phyloP scores from a whole-genome alignment of 1,140 invertebrate species.

The Sogatella furcifera region DNA sequence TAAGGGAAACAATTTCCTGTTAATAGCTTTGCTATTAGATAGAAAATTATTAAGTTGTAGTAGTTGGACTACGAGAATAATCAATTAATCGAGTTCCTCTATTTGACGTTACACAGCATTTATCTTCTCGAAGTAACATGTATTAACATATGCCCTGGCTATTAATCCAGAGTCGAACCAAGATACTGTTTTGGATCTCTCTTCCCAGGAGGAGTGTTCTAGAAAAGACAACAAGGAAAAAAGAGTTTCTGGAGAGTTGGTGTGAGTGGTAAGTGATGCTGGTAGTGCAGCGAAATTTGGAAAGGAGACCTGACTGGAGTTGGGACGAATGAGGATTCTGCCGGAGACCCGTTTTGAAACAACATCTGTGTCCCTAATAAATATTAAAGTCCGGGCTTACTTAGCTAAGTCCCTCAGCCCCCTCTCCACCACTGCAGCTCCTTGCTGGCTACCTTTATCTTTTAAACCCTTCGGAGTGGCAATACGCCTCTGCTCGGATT shows the following conservation, averaged over 20 bases:
- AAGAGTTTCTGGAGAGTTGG: neutral
- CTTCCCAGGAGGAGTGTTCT: too few species aligned
- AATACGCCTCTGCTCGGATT: constrained; percentile 2
- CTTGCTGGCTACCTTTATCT: neutral
- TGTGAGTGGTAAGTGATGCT: neutral
- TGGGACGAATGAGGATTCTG: too few species aligned
- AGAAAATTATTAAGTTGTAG: too few species aligned
- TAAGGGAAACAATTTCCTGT: too few species aligned
- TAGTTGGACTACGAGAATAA: too few species aligned
- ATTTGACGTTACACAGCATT: too few species aligned
- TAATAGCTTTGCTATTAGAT: too few species aligned
- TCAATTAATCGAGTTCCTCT: too few species aligned
- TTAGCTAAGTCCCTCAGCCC: neutral
- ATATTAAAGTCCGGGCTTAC: constrained; percentile 4
- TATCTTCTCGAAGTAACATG: too few species aligned
- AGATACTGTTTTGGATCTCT: too few species aligned
- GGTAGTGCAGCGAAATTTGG: neutral
- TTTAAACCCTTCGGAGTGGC: constrained; percentile 2
- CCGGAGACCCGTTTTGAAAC: neutral
- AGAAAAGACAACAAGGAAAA: neutral
- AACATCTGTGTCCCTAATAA: constrained; percentile 4
- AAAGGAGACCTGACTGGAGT: neutral
- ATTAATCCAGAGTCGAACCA: too few species aligned
- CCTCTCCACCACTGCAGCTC: neutral
- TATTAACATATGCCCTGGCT: too few species aligned